Evolutionary conservation across 2,888 invertebrate species (phyloP), one percentile per base, ranked within the genome.

Genomic region (Agriotes lineatus): DNA sequence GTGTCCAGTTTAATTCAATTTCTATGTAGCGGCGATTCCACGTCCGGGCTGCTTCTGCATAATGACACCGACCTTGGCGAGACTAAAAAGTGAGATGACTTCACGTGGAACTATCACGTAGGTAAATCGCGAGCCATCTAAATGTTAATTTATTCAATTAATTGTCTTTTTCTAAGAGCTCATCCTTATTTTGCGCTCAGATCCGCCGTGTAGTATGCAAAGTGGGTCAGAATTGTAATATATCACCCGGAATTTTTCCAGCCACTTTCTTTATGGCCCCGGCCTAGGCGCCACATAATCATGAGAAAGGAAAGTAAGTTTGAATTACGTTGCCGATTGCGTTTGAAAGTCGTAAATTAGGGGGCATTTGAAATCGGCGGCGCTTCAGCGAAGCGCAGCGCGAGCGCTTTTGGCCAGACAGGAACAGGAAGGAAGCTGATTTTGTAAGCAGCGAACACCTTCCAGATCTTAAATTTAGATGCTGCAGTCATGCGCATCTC

Each of bases 101-200:
- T 67, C 61, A 44, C 18, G 25, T 62, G 22, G 50, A 63, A 61
- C 54, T 62, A 67, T 62, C 62, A 19, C 57, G 37, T 18, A 42
- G 37, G 42, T 58, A 57, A 45, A 68, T 64, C 58, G 50, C 58
- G 39, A n/a, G 18, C 61, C 44, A 61, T 67, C 56, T 67, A 67
- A 61, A 60, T 67, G 61, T 61, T 61, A 67, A 67, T 67, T 67
- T 67, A 67, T 67, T 67, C 48, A 61, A 61, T 61, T 67, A 54
- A 56, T 67, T 61, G 52, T 66, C 50, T 52, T 50, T 61, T 48
- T 60, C 33, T 16, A 22, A 33, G 58, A 25, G 52, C 39, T 25
- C 54, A 14, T 52, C 54, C 35, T 62, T 62, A 60, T 60, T 48
- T 62, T 52, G 37, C 37, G 25, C 30, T 33, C 54, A 19, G 56